Percentiles rank a stretch among this genome's conserved stretches.
Conservation (phyloP, 2,888 invertebrate genomes). For the Tachina grossa region DNA sequence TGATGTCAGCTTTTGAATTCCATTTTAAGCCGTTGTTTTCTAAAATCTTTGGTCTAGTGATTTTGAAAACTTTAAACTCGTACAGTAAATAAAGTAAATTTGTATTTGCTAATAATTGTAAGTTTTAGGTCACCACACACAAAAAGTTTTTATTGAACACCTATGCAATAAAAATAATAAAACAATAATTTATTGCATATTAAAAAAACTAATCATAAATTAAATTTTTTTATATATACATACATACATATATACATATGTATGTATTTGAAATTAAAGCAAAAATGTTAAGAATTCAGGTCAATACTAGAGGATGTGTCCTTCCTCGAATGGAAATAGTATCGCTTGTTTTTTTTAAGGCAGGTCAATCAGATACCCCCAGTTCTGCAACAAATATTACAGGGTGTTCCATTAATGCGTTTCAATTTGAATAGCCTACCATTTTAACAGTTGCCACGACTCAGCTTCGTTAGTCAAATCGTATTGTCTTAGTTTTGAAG, state of each 20-base stretch:
- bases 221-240: not conserved
- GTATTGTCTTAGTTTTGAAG: too few relatives aligned
- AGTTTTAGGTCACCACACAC: constrained; percentile 55
- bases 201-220: constrained; percentile 17
- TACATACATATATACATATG: too few relatives aligned
- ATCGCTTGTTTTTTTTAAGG: too few relatives aligned
- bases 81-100: constrained; percentile 6
- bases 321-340: too few relatives aligned
- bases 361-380: too few relatives aligned
- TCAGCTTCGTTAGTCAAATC: too few relatives aligned
- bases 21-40: constrained; percentile 21
- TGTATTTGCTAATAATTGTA: constrained; percentile 50
- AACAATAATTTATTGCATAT: not conserved
- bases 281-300: not conserved
- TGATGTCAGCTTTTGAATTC: constrained; percentile 24
- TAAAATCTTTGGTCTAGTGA: constrained; percentile 62
- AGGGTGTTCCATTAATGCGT: too few relatives aligned
- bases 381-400: too few relatives aligned
- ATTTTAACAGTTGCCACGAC: too few relatives aligned
- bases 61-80: constrained; percentile 38
- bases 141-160: constrained; percentile 6
- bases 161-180: not conserved
- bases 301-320: too few relatives aligned
- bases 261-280: not conserved
- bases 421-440: too few relatives aligned